Percentiles rank a stretch among this genome's conserved stretches.
These are phyloP conservation scores for Hycleus phaleratus DNA, from an alignment of 1,140 invertebrate genomes.

Conservation along the genomic window DNA sequence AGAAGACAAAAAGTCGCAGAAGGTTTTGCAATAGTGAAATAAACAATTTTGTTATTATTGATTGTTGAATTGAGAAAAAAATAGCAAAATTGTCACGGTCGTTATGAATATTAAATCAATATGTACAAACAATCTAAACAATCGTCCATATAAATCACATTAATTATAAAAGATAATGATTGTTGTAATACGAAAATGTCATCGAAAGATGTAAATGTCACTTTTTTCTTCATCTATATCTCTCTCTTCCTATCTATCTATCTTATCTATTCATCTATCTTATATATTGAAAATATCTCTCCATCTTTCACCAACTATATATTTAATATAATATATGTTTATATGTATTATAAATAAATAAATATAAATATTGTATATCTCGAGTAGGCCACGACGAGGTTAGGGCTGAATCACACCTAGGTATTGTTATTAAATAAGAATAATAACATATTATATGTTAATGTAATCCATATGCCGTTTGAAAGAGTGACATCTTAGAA, in stretches of 20 bases:
- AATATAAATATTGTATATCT: not conserved
- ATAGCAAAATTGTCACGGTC: too few species aligned
- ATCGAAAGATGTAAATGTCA: constrained; percentile 10
- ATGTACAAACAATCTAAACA: not conserved
- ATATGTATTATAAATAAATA: not conserved
- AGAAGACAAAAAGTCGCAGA: too few species aligned
- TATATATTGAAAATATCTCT: too few species aligned
- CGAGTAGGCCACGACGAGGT: constrained; percentile 19
- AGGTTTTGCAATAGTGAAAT: too few species aligned
- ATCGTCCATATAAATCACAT: constrained; percentile 13
- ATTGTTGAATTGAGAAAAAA: too few species aligned
- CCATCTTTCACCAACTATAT: too few species aligned
- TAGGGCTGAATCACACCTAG: constrained; percentile 33
- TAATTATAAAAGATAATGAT: constrained; percentile 4
- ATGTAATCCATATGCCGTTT: constrained; percentile 35
- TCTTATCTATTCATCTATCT: too few species aligned
- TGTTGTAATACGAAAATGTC: constrained; percentile 2
- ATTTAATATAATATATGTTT: not conserved
- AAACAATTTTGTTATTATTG: too few species aligned
- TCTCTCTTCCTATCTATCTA: too few species aligned
- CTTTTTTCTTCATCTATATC: not conserved
- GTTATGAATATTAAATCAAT: too few species aligned
- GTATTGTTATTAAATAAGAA: constrained; percentile 40
- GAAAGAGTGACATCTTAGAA: constrained; percentile 34
- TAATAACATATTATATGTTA: constrained; percentile 42